Percentiles rank a stretch among this genome's conserved stretches.
Evolutionary conservation across 2,113 vertebrate genomes (phyloP).

Genomic region (Pycnonotus jocosus): DNA sequence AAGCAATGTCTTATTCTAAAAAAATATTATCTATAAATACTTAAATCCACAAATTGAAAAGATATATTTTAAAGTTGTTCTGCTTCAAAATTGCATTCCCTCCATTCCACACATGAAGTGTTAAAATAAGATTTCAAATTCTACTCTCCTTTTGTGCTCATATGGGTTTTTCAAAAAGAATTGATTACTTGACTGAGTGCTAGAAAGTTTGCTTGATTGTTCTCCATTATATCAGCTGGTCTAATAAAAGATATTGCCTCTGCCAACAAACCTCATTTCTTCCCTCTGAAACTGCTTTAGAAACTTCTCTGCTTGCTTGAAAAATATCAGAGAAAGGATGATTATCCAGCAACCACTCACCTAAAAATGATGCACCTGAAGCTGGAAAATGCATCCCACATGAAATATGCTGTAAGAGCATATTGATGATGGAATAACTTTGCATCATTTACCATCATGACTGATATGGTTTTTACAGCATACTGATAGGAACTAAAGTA

Average conservation of each 20-base stretch:
- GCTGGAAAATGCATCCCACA: not conserved
- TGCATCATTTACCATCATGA: not conserved
- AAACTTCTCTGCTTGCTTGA: not conserved
- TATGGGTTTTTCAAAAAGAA: not conserved
- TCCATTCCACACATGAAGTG: not conserved
- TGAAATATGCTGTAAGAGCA: not conserved
- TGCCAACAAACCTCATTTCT: conserved; percentile 11
- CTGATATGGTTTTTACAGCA: not conserved
- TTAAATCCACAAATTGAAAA: not conserved
- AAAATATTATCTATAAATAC: not conserved
- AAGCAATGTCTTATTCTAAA: not conserved
- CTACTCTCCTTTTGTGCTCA: not conserved
- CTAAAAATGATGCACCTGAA: not conserved
- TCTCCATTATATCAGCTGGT: not conserved
- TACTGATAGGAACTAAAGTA: not conserved
- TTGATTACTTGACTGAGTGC: not conserved
- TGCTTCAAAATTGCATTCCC: not conserved
- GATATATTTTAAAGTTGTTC: not conserved
- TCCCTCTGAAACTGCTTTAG: not conserved
- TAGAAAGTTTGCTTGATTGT: not conserved
- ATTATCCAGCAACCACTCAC: not conserved
- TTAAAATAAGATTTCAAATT: not conserved
- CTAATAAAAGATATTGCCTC: conserved; percentile 9
- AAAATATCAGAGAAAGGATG: not conserved
- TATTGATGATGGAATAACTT: not conserved